Base-by-base conservation (phyloP, 2,113 vertebrate genomes). In the Eretmochelys imbricata region DNA sequence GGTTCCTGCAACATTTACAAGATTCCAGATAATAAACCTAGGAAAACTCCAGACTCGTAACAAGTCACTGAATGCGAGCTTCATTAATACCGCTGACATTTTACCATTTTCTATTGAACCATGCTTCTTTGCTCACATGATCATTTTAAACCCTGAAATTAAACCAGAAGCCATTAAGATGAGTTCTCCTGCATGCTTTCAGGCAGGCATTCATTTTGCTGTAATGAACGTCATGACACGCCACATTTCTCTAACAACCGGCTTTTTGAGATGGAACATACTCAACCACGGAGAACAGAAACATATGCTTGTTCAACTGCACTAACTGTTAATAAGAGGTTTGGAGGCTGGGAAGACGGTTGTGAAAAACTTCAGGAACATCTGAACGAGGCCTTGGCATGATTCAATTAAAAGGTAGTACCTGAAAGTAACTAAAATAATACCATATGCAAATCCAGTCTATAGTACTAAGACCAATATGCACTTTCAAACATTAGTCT, bases 51-150 rank as follows among this genome's bases (percentile, higher is more conserved):
- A 95, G n/a, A 54, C 9, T 92, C 89, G 25, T 17, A 78, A 92
- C 16, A 29, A 86, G 79, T 80, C 89, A 65, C 72, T 81, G n/a
- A 95, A 92, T 96, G 82, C 85, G 53, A 84, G 81, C 48, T 57
- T 78, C 46, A 78, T 46, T 55, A 57, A 53, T 5, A 38, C 31
- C 42, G 29, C 49, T 0, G 4, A 1, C 46, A 91, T 51, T 89
- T 89, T 38, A 78, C 59, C 80, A 19, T 38, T 62, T 42, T 55
- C 94, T 55, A 78, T 81, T 72, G 87, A 82, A 14, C 83, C 76
- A 76, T 7, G 10, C n/a, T n/a, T 25, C 90, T 85, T 81, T 92
- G 82, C 59, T 95, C 54, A 91, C 62, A 57, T 88, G 53, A 90
- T n/a, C 88, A 82, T 87, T 72, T 10, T 25, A 20, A 3, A 46